phyloP scores from a whole-genome alignment of 2,888 invertebrate genomes.

The Zhuqinia jingwanae region DNA sequence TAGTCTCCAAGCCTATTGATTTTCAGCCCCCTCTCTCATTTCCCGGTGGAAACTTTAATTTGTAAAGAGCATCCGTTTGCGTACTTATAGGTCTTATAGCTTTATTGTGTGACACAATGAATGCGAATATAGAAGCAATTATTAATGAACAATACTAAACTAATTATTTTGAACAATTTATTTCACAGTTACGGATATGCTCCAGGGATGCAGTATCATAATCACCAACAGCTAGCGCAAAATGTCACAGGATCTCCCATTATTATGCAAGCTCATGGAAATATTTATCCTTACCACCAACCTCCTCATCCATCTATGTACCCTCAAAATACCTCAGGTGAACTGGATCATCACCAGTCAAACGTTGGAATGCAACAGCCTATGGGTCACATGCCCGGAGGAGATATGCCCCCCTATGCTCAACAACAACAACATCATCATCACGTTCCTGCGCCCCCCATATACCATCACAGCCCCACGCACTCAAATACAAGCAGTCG shows the following conservation, averaged over 20 bases:
- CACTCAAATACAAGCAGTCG: constrained; percentile 49
- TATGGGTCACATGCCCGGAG: constrained; percentile 64
- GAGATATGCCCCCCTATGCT: constrained; percentile 74
- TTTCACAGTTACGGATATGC: constrained; percentile 65
- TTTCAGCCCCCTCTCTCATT: too few relatives aligned
- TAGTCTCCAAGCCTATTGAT: too few relatives aligned
- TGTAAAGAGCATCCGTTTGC: too few relatives aligned
- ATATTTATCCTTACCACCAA: constrained; percentile 60
- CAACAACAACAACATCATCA: constrained; percentile 74
- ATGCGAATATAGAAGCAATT: too few relatives aligned
- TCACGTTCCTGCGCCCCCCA: constrained; percentile 57
- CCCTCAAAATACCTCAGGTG: constrained; percentile 59
- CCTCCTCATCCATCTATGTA: constrained; percentile 67
- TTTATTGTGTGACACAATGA: too few relatives aligned
- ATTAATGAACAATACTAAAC: too few relatives aligned
- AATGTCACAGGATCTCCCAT: constrained; percentile 77
- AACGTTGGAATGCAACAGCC: constrained; percentile 63
- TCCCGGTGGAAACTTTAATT: too few relatives aligned
- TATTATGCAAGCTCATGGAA: constrained; percentile 73
- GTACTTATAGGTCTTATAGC: too few relatives aligned
- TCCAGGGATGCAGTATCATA: constrained; percentile 68
- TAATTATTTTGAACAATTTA: neutral
- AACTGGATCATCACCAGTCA: constrained; percentile 57
- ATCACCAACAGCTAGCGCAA: constrained; percentile 75
- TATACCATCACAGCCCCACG: constrained; percentile 67